Percentiles rank a stretch among this genome's conserved stretches.
Conservation (phyloP, 1,140 invertebrate species). For the Trachymyrmex cornetzi region DNA sequence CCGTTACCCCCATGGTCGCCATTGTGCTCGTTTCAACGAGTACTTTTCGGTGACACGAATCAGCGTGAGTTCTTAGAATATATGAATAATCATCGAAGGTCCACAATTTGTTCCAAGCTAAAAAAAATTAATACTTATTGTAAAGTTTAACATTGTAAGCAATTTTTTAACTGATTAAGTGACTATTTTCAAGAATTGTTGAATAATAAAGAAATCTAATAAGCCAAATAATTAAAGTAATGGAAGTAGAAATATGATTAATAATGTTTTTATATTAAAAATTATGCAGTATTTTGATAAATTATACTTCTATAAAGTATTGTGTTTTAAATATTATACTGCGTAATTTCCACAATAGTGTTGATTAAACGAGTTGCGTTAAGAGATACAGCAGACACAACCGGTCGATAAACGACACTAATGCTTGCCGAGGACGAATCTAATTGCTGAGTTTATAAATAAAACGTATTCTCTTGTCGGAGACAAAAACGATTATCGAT, state of each 20-base stretch:
- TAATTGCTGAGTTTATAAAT: conserved; percentile 81
- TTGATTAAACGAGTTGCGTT: conserved; percentile 49
- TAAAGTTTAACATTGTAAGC: not conserved
- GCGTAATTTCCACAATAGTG: conserved; percentile 30
- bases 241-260: not conserved
- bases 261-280: not conserved
- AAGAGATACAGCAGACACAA: conserved; percentile 31
- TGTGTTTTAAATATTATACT: not conserved
- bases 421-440: conserved; percentile 78
- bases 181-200: not conserved
- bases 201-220: not conserved
- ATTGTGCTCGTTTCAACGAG: conserved; percentile 71
- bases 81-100: conserved; percentile 30
- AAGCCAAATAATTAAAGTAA: not conserved
- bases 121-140: not conserved
- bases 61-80: not conserved
- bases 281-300: not conserved
- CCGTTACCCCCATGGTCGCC: conserved; percentile 85
- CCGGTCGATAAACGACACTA: conserved; percentile 74
- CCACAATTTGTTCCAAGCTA: conserved; percentile 10
- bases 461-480: conserved; percentile 68
- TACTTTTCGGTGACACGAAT: not conserved
- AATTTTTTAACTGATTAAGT: not conserved
- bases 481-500: conserved; percentile 58
- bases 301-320: not conserved